Base-by-base conservation (phyloP, 53 echinoderm and acorn worm genomes). In the Zoroaster sp. region DNA sequence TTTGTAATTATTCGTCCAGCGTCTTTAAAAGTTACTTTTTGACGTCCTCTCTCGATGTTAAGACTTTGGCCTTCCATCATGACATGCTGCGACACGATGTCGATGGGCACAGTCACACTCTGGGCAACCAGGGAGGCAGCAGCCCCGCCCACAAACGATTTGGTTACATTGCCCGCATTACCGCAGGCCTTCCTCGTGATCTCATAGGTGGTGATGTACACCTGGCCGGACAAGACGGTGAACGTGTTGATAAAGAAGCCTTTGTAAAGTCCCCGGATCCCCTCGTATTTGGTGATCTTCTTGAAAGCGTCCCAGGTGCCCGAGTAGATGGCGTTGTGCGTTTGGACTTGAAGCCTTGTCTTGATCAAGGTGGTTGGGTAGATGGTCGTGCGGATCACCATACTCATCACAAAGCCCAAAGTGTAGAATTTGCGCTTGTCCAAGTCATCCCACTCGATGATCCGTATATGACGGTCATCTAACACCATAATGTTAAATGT, bases 391-490 rank as follows among this genome's bases (percentile, higher is more conserved):
- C 95, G 91, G 46, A 95, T 92, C 20, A 83, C 47, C 55, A 89
- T 86, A 15, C 94, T 93, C 81, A 98, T 88, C 13, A 81, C 35
- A 78, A 89, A 72, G 87, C 89, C 46, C 88, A 89, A 75, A 6
- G 73, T 75, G 74, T 96, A 91, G 75, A 98, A 98, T 72, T 93
- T 95, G 31, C 70, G 91, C 68, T 95, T 90, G 79, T 98, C 99
- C 96, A 98, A 89, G 43, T 98, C 99, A 75, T 98, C 91, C 95
- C 95, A 93, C 72, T 97, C 98, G 13, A 97, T 94, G 52, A 97
- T 97, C 35, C 75, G 88, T 2, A 96, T 72, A 28, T 77, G 83
- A 28, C 92, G 66, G 41, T 87, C 78, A 33, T 82, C 52, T 3
- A 36, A 30, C 71, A 8, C 51, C 85, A 85, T 85, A 8, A 21